Evolutionary conservation across 2,888 invertebrate genomes (phyloP).

Genomic region (Neuroscelio doddi): DNA sequence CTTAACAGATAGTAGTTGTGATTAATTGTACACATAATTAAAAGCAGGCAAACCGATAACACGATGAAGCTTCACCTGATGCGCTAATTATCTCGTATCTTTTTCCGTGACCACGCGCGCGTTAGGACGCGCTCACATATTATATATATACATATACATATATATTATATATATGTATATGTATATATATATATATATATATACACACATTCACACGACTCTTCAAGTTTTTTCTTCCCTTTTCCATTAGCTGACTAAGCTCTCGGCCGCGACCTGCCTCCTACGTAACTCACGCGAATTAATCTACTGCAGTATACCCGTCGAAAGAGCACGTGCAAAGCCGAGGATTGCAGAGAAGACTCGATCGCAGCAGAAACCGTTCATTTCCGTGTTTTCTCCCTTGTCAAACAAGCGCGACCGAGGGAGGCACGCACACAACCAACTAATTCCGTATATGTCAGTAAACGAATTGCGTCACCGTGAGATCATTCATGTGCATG

Average conservation of each 20-base stretch:
- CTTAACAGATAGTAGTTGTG: too few species aligned
- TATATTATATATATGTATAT: too few species aligned
- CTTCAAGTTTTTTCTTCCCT: constrained; percentile 2
- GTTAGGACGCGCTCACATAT: constrained; percentile 5
- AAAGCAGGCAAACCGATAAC: too few species aligned
- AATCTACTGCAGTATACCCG: constrained; percentile 43
- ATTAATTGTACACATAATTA: too few species aligned
- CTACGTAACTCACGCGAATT: constrained; percentile 56
- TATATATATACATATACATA: too few species aligned
- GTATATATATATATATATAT: too few species aligned
- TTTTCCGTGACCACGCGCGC: not conserved
- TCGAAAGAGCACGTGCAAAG: constrained; percentile 43
- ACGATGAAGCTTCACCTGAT: constrained; percentile 11
- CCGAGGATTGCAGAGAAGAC: constrained; percentile 39
- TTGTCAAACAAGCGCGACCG: constrained; percentile 39
- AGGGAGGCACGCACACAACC: too few species aligned
- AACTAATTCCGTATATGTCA: too few species aligned
- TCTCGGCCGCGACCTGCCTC: constrained; percentile 48
- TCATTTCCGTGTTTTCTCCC: constrained; percentile 49
- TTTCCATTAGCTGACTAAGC: constrained; percentile 29
- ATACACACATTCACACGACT: too few species aligned
- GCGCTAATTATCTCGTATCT: constrained; percentile 37
- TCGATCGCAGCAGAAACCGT: constrained; percentile 47
- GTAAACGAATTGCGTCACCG: not conserved
- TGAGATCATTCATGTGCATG: not conserved